These are phyloP conservation scores for Fistularia tabacaria DNA, from an alignment of 2,797 vertebrate genomes.

Conservation along the genomic window DNA sequence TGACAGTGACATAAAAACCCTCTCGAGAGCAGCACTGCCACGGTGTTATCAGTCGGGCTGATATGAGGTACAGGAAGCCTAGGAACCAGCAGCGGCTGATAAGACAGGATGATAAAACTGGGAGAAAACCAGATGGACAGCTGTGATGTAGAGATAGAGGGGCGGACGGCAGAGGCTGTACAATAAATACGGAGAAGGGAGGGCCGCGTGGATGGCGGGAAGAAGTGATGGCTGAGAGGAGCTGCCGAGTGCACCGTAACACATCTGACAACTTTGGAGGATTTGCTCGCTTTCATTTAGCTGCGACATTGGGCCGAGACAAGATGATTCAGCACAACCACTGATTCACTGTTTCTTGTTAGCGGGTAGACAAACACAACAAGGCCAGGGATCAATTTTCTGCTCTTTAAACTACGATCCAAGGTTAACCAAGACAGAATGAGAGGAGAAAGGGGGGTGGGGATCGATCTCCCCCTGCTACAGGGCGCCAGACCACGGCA, in stretches of 20 bases:
- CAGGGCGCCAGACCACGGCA: slow-evolving; percentile 26
- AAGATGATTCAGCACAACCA: slow-evolving; percentile 24
- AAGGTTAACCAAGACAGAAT: slow-evolving; percentile 48
- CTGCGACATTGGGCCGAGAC: slow-evolving; percentile 1
- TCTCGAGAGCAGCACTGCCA: slow-evolving; percentile 38
- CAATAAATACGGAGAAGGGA: slow-evolving; percentile 39
- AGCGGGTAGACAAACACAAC: slow-evolving; percentile 51
- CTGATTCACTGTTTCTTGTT: slow-evolving; percentile 36
- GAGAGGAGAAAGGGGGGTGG: slow-evolving; percentile 14
- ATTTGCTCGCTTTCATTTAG: slow-evolving; percentile 15
- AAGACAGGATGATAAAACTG: slow-evolving; percentile 58
- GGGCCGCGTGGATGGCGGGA: slow-evolving; percentile 2
- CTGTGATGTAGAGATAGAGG: slow-evolving; percentile 60
- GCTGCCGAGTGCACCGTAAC: not conserved
- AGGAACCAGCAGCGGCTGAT: slow-evolving; percentile 56
- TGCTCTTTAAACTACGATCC: slow-evolving; percentile 54
- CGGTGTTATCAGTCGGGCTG: slow-evolving; percentile 51
- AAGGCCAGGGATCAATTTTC: slow-evolving; percentile 44
- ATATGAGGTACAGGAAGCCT: slow-evolving; percentile 61
- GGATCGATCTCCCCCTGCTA: slow-evolving; percentile 42
- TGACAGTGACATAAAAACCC: slow-evolving; percentile 37
- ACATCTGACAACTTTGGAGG: too few species aligned
- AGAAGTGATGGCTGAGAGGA: slow-evolving; percentile 6
- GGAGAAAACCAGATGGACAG: slow-evolving; percentile 53
- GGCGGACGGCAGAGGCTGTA: slow-evolving; percentile 34